These are phyloP conservation scores for Campaea margaritaria DNA, from an alignment of 2,888 invertebrate species.

Conservation along the genomic window DNA sequence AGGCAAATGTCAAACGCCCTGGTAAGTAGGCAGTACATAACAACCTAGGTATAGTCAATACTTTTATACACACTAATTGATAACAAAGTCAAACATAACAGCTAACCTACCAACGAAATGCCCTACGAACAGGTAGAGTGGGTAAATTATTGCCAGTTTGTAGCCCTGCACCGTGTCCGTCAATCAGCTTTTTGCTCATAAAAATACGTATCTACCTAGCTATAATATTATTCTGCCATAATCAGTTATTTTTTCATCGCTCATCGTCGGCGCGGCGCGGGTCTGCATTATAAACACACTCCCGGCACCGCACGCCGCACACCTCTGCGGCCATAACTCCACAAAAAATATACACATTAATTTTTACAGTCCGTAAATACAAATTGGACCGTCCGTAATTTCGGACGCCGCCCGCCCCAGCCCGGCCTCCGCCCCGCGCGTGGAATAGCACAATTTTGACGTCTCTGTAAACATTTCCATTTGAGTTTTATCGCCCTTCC, in stretches of 20 bases:
- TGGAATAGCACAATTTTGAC: constrained; percentile 52
- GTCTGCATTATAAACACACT: constrained; percentile 24
- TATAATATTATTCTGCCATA: constrained; percentile 21
- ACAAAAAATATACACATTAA: constrained; percentile 49
- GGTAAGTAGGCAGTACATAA: too few relatives aligned
- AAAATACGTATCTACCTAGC: too few relatives aligned
- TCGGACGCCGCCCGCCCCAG: constrained; percentile 37
- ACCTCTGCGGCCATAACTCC: constrained; percentile 38
- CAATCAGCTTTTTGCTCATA: too few relatives aligned
- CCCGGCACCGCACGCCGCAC: constrained; percentile 25
- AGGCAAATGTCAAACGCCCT: too few relatives aligned
- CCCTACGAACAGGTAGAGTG: too few relatives aligned
- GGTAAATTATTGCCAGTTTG: too few relatives aligned
- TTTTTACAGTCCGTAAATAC: constrained; percentile 56
- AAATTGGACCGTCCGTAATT: constrained; percentile 55
- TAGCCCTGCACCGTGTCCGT: too few relatives aligned
- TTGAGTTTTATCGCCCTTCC: constrained; percentile 59
- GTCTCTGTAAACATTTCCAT: constrained; percentile 60
- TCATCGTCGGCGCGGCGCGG: constrained; percentile 10
- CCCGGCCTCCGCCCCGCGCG: constrained; percentile 20
- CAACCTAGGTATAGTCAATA: too few relatives aligned
- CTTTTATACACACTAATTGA: too few relatives aligned
- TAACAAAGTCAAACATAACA: too few relatives aligned
- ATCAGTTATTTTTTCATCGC: constrained; percentile 28
- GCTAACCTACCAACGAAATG: too few relatives aligned